Evolutionary conservation across 2,797 vertebrate genomes (phyloP), one percentile per base, ranked within the genome.

Genomic region (Poecilia velifera): DNA sequence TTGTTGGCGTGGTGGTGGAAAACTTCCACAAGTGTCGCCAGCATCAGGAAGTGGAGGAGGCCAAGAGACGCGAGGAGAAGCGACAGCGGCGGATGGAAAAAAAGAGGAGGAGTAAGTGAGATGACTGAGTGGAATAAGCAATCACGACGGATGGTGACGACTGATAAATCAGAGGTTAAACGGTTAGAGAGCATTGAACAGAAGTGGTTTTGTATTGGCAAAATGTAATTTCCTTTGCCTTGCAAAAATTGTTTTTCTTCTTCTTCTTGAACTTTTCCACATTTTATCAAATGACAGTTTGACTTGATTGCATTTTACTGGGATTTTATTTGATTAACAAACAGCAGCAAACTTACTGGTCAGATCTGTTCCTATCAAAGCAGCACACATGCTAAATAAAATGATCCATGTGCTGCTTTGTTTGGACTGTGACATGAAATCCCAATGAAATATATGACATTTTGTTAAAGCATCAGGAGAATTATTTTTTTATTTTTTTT

Each of bases 11-110:
- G 71, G 98, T 99, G 94, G 98, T 99, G 86, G 98, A 99, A 95
- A 99, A 99, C 93, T 99, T 99, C 90, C 98, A 99, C 95, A 99
- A 99, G 94, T 99, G 98, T 90, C 96, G 98, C 22, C 98, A 99
- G 94, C 97, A 99, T 96, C 98, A 99, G 91, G 98, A 99, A 91
- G 98, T 97, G 0, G 98, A 98, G 94, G 98, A 99, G 92, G 96
- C 97, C 0, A 96, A 97, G 41, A 95, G 97, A 34, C 96, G 98
- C 0, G 98, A 99, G 93, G 98, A 99, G 95, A 99, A 99, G 72
- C 96, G 98, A 4, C 94, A 97, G 78, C 93, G 97, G 46, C 96
- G 98, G 31, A 92, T 99, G 95, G 98, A 98, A 86, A 98, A 97
- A 93, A 99, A 98, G 93, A 96, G 98, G 88, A 96, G 97, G 91